phyloP scores from a whole-genome alignment of 2,797 vertebrate species.

The Pseudochirops corinnae region DNA sequence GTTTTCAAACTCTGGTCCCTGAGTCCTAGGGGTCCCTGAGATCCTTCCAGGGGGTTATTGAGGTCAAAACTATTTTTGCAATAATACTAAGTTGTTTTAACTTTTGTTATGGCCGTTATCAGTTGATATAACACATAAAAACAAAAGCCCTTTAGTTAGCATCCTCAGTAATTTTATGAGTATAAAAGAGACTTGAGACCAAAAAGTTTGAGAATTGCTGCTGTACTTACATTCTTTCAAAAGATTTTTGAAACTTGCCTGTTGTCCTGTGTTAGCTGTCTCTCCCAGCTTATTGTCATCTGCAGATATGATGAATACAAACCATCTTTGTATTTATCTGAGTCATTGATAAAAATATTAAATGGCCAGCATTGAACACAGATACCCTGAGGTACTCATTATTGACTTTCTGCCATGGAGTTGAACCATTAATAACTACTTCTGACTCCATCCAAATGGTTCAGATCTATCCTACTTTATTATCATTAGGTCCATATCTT shows the following conservation, averaged over 20 bases:
- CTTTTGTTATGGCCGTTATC: not conserved
- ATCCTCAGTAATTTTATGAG: not conserved
- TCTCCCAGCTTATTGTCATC: not conserved
- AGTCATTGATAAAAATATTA: not conserved
- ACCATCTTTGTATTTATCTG: not conserved
- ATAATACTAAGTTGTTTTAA: not conserved
- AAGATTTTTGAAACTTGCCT: not conserved
- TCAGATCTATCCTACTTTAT: not conserved
- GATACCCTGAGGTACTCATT: not conserved
- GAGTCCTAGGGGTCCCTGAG: not conserved
- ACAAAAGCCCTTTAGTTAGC: not conserved
- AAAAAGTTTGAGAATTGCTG: not conserved
- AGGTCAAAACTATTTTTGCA: not conserved
- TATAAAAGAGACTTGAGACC: not conserved
- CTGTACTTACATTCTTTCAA: not conserved
- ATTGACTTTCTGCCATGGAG: not conserved
- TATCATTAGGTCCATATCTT: not conserved
- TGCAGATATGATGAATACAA: not conserved
- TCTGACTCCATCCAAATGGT: not conserved
- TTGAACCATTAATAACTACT: not conserved
- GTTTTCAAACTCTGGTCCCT: not conserved
- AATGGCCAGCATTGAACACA: accelerated
- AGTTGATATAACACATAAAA: not conserved
- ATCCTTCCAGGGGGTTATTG: not conserved
- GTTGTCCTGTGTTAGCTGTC: not conserved